Conservation (phyloP, 2,888 invertebrate genomes). For the Limnephilus marmoratus region DNA sequence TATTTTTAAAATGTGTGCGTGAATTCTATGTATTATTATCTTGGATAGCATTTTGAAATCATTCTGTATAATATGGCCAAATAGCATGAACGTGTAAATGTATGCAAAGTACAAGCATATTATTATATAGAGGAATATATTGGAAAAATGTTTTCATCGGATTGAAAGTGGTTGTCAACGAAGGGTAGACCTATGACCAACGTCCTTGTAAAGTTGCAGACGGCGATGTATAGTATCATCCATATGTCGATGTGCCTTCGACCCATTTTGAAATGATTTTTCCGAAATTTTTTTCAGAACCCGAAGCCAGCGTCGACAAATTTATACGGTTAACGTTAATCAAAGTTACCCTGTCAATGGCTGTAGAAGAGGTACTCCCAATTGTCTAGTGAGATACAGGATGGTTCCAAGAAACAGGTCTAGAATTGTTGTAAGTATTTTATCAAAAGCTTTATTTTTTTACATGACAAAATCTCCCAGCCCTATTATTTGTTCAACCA, state of each 20-base stretch:
- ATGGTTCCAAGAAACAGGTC: conserved; percentile 22
- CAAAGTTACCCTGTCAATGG: not conserved
- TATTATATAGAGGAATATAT: too few relatives aligned
- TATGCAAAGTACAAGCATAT: too few relatives aligned
- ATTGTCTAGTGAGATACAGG: not conserved
- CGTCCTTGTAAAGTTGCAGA: not conserved
- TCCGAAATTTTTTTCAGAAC: not conserved
- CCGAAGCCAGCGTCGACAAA: not conserved
- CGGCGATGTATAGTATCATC: not conserved
- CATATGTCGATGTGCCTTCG: not conserved
- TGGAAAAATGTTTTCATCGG: too few relatives aligned
- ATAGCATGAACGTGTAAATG: too few relatives aligned
- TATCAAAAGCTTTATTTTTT: not conserved
- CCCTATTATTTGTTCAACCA: not conserved
- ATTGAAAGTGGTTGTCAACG: not conserved
- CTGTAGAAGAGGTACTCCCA: conserved; percentile 11
- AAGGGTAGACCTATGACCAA: not conserved
- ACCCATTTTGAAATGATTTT: not conserved
- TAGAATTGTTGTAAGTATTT: conserved; percentile 5
- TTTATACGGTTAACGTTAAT: conserved; percentile 12
- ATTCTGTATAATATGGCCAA: not conserved
- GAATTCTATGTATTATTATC: not conserved
- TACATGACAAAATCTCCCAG: not conserved
- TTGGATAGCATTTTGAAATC: not conserved
- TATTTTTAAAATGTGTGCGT: not conserved